Base-by-base conservation (phyloP, 1,140 invertebrate species). In the Neodiprion lecontei region DNA sequence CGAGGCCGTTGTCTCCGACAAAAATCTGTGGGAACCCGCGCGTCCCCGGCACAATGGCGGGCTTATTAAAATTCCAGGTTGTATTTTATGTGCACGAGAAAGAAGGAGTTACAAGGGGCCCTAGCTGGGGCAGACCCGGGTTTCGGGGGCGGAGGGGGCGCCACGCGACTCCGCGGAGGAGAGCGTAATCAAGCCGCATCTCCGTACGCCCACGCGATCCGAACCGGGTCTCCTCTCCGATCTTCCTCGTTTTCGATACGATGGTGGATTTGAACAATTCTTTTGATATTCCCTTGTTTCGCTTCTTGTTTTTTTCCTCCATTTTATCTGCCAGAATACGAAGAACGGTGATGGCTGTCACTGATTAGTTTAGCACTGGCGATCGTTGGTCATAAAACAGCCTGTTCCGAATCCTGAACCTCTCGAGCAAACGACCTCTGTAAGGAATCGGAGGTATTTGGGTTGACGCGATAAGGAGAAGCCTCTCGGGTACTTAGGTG, bases 61-160 rank as follows among this genome's bases (percentile, higher is more conserved):
- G 81, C 82, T 84, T 84, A 84, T 84, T 84, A 84, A 84, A 84
- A 84, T 84, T 84, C 83, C 83, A 81, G 79, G 76, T 79, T 82
- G 80, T 83, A 84, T 84, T 83, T 83, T 82, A 82, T 82, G 79
- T 74, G 70, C 76, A 73, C 79, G 80, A 78, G 81, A 61, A 61
- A 61, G 53, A 61, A 61, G 53, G 8, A 61, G 53, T 61, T 40
- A 61, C 53, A 61, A 61, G 53, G n/a, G 53, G n/a, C 53, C 53
- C 53, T 61, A 14, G 53, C 53, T 17, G 77, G 78, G 76, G 74
- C 77, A 82, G 74, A 77, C 75, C 75, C 28, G 47, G 68, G 70
- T 49, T 72, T 76, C 79, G 79, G 73, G 77, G 77, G 75, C 70
- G 70, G 67, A 21, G 80, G 68, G 77, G 73, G 76, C 76, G 83